phyloP scores from a whole-genome alignment of 2,888 invertebrate genomes.

The Campoplex capitator region DNA sequence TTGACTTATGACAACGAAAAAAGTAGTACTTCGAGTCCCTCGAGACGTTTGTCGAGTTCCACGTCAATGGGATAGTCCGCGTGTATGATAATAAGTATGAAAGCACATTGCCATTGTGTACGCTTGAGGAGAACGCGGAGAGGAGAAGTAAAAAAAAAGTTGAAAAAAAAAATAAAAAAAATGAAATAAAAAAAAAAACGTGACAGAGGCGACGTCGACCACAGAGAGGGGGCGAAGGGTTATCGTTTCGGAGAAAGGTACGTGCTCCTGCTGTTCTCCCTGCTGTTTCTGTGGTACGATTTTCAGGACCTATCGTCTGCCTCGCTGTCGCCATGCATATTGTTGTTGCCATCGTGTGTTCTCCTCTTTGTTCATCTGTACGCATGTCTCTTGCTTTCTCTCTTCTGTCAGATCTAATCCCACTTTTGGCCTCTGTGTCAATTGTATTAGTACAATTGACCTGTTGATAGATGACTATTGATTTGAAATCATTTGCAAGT shows the following conservation, averaged over 20 bases:
- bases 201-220: slow-evolving; percentile 60
- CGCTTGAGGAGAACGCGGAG: slow-evolving; percentile 26
- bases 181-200: slow-evolving; percentile 24
- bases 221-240: slow-evolving; percentile 75
- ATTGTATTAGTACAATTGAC: too few species aligned
- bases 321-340: slow-evolving; percentile 48
- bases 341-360: slow-evolving; percentile 46
- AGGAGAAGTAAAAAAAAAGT: neutral
- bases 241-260: slow-evolving; percentile 79
- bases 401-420: neutral
- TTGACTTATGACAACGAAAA: slow-evolving; percentile 10
- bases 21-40: slow-evolving; percentile 10
- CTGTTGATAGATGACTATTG: neutral
- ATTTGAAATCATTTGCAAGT: neutral
- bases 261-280: slow-evolving; percentile 63
- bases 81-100: slow-evolving; percentile 76
- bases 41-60: slow-evolving; percentile 67
- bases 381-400: neutral
- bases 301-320: slow-evolving; percentile 55
- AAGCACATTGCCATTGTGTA: slow-evolving; percentile 64
- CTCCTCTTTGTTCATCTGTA: slow-evolving; percentile 9
- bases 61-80: slow-evolving; percentile 72
- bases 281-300: slow-evolving; percentile 27
- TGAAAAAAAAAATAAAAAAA: slow-evolving; percentile 11
- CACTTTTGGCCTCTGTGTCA: neutral